These are phyloP conservation scores for Athrips mouffetella DNA, from an alignment of 2,888 invertebrate species.

Conservation along the genomic window DNA sequence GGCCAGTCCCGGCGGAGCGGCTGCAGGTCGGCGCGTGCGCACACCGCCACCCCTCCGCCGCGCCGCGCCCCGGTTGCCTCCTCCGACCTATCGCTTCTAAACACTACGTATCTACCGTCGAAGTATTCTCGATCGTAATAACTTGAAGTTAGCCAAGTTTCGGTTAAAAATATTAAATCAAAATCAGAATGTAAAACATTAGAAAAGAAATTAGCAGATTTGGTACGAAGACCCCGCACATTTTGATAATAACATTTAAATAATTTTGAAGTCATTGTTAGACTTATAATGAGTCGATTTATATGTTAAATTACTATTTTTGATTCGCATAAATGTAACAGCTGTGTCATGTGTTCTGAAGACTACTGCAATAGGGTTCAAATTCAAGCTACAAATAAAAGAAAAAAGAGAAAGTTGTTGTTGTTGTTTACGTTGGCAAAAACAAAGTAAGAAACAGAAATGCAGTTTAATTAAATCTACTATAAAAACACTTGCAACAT, in stretches of 20 bases:
- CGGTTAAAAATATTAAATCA: background rate
- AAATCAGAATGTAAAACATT: background rate
- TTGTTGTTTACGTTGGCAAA: no score
- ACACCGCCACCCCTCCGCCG: background rate
- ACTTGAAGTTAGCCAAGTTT: background rate
- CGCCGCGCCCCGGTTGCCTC: background rate
- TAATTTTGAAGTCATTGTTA: no score
- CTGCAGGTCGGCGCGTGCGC: background rate
- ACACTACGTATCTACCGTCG: background rate
- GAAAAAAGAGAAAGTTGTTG: no score
- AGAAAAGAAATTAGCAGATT: background rate
- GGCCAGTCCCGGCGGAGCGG: constrained; percentile 2
- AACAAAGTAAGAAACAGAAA: no score
- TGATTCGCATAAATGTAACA: no score
- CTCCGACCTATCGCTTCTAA: background rate
- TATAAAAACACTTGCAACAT: no score
- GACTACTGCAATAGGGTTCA: no score
- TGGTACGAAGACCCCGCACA: background rate
- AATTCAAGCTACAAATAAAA: no score
- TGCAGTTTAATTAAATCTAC: no score
- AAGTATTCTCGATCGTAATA: background rate
- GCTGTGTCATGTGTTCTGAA: no score
- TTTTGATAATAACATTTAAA: background rate
- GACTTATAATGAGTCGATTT: no score
- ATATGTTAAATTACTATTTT: no score